Evolutionary conservation across 2,888 invertebrate species (phyloP).

Genomic region (Oscheius myriophilus): DNA sequence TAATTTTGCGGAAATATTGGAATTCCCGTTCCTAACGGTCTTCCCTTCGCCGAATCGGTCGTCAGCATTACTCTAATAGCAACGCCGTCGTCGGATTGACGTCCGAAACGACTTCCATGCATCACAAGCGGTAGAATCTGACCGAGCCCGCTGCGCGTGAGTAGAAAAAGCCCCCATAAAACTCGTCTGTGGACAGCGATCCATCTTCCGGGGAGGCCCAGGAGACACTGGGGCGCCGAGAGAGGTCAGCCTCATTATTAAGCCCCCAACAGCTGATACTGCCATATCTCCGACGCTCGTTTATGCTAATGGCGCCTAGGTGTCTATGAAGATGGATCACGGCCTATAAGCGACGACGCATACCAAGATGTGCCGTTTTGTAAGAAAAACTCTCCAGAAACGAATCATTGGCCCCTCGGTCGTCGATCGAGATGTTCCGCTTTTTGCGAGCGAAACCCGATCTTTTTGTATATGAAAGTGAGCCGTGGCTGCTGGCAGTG

Average conservation of each 20-base stretch:
- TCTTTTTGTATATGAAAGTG: slow-evolving; percentile 29
- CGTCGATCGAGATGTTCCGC: neutral
- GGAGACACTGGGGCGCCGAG: neutral
- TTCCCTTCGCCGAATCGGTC: too few species aligned
- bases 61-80: too few species aligned
- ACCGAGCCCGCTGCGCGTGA: too few species aligned
- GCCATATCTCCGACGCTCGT: slow-evolving; percentile 12
- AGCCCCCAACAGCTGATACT: slow-evolving; percentile 26
- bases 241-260: slow-evolving; percentile 6
- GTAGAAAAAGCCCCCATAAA: slow-evolving; percentile 9
- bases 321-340: slow-evolving; percentile 24
- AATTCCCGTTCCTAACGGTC: too few species aligned
- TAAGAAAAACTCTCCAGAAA: too few species aligned
- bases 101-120: slow-evolving; percentile 13
- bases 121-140: slow-evolving; percentile 1
- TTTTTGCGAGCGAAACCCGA: slow-evolving; percentile 16
- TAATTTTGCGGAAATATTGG: too few species aligned
- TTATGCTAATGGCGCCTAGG: slow-evolving; percentile 29
- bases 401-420: neutral
- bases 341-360: neutral
- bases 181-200: slow-evolving; percentile 8
- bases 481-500: slow-evolving; percentile 15
- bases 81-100: slow-evolving; percentile 4
- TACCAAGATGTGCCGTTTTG: neutral
- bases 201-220: slow-evolving; percentile 18